Evolutionary conservation across 2,797 vertebrate genomes (phyloP), one percentile per base, ranked within the genome.

Genomic region (Anomalospiza imberbis): DNA sequence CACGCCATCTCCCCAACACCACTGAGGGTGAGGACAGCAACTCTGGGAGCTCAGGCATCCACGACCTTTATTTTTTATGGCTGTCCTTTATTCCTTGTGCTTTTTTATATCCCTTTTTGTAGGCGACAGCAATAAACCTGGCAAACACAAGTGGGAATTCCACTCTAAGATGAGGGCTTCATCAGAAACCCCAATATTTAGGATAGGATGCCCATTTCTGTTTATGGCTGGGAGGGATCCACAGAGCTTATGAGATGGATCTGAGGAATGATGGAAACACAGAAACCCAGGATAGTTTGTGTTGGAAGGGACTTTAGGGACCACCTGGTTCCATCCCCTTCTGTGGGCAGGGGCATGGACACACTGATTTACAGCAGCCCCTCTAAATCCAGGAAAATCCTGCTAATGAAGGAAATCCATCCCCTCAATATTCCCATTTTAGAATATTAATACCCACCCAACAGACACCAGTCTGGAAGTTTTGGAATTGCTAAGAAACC

Each of bases 311-410:
- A 13, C 26, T n/a, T 77, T 17, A 32, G 12, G 32, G 8, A 42
- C 6, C 29, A 4, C 21, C 31, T 28, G 13, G 24, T 60, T 53
- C 29, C 66, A 47, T 1, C 22, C 38, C 21, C 3, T 55, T 24
- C 62, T 26, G 10, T 19, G 22, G 9, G 55, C 66, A 89, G 21
- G 29, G 40, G 17, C 48, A 14, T 4, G 18, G 31, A 38, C 14
- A 53, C 34, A 53, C 6, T 0, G 0, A n/a, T 14, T 13, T 88
- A 44, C 29, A 3, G 1, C 65, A 57, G 14, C 28, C 18, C 2
- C 1, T 21, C 19, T 21, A 34, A 66, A 31, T 1, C 13, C 53
- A 72, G 60, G 16, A 66, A 72, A 72, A 72, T 47, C 47, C 40
- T 61, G 29, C 31, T 65, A 42, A 29, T 13, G 28, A 16, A 44